A percentile compares a stretch with the other conserved stretches of the same genome.
These are phyloP conservation scores for Carassius carassius DNA, from an alignment of 2,113 vertebrate species.

Conservation along the genomic window DNA sequence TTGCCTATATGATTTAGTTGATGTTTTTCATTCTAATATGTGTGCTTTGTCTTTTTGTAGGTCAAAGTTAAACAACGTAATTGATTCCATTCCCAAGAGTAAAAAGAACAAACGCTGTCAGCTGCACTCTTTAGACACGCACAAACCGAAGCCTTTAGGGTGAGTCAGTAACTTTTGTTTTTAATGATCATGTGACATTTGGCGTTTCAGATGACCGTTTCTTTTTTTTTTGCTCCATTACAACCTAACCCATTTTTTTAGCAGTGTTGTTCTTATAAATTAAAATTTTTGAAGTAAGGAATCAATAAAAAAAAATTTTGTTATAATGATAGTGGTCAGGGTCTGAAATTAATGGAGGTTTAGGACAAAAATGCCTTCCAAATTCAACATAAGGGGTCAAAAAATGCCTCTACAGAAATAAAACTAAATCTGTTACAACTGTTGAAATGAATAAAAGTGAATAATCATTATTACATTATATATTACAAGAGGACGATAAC, in stretches of 20 bases:
- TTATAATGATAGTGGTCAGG: not conserved
- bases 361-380: not conserved
- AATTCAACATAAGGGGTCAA: not conserved
- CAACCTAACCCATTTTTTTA: not conserved
- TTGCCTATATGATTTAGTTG: not conserved
- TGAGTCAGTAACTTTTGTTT: slow-evolving; percentile 72
- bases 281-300: not conserved
- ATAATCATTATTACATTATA: no score
- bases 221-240: not conserved
- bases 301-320: not conserved
- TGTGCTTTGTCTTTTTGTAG: slow-evolving; percentile 65
- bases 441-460: no score
- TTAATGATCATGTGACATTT: not conserved
- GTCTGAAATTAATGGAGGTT: not conserved
- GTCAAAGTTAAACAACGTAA: slow-evolving; percentile 94
- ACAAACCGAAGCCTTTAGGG: slow-evolving; percentile 97
- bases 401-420: no score
- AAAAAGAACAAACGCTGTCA: slow-evolving; percentile 99
- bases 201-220: not conserved
- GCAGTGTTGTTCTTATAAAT: no score
- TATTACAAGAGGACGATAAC: no score
- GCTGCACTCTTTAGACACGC: slow-evolving; percentile 95
- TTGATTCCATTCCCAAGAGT: slow-evolving; percentile 97
- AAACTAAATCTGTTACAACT: no score
- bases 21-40: not conserved